Percentiles rank a stretch among this genome's conserved stretches.
phyloP scores from a whole-genome alignment of 1,140 invertebrate species.

The Monomorium pharaonis region DNA sequence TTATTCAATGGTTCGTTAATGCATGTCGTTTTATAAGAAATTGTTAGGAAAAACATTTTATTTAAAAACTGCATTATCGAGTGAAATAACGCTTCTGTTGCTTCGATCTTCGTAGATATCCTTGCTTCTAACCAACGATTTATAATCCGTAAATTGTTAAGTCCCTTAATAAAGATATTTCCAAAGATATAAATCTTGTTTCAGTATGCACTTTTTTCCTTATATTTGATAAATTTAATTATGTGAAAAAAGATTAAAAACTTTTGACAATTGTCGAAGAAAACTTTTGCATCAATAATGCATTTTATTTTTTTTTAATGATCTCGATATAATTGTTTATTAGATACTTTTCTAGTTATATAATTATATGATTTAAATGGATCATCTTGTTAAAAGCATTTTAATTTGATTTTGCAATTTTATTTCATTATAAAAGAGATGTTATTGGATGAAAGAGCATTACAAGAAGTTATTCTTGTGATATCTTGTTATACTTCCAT shows the following conservation, averaged over 20 bases:
- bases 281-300: neutral
- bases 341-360: neutral
- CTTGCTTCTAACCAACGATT: conserved; percentile 19
- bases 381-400: conserved; percentile 4
- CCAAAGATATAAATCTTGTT: neutral
- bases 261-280: neutral
- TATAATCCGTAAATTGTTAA: conserved; percentile 16
- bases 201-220: neutral
- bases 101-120: conserved; percentile 2
- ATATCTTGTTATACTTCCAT: neutral
- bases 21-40: conserved; percentile 47
- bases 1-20: neutral
- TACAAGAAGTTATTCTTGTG: neutral
- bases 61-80: conserved; percentile 57
- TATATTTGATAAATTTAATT: neutral
- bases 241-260: neutral
- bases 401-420: conserved; percentile 11
- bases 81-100: neutral
- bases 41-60: conserved; percentile 52
- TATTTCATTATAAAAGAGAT: neutral
- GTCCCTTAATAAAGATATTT: neutral
- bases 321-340: neutral
- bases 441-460: conserved; percentile 17
- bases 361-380: neutral
- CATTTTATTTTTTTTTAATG: neutral